Base-by-base conservation (phyloP, 2,888 invertebrate species). In the Agrotis segetum region DNA sequence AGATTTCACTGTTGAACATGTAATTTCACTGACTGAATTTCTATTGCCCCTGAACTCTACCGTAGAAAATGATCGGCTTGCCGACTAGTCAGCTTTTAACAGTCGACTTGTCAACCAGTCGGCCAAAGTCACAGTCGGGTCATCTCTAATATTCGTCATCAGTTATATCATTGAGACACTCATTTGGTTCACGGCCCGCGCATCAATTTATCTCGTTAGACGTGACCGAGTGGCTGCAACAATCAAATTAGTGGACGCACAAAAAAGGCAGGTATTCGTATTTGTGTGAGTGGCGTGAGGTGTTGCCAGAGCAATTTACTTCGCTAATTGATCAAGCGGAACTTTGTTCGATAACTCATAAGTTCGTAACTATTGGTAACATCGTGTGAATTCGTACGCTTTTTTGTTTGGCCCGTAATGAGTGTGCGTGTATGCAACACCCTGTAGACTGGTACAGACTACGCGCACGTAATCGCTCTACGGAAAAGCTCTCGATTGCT, bases 241-340 rank as follows among this genome's bases (percentile, higher is more conserved):
- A 70, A 73, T 71, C 79, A 82, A 77, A 70, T 79, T 68, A 84
- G 70, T 74, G 55, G 74, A 52, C 67, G 62, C 46, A 72, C 62
- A 77, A 84, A 77, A 81, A 82, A 65, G 53, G 52, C 55, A 50
- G 62, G 63, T 60, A 67, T 75, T 65, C 70, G 14, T 74, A 72
- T 74, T 67, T 77, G 65, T 62, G 67, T 71, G 66, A 71, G 52
- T 74, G 56, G 69, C 71, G 67, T 77, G 74, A 78, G 73, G 66
- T 67, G 74, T 76, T 68, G 72, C 40, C 40, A 40, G 67, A 75
- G 76, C 77, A 74, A 83, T 84, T 79, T 70, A 67, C 76, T 65
- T 76, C 67, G 72, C 74, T 80, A 85, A 83, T 79, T 81, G 78
- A 78, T 85, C 78, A 80, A 82, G 81, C 82, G 81, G 79, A 87